Conservation (phyloP, 2,888 invertebrate species). For the Auanema sp. region DNA sequence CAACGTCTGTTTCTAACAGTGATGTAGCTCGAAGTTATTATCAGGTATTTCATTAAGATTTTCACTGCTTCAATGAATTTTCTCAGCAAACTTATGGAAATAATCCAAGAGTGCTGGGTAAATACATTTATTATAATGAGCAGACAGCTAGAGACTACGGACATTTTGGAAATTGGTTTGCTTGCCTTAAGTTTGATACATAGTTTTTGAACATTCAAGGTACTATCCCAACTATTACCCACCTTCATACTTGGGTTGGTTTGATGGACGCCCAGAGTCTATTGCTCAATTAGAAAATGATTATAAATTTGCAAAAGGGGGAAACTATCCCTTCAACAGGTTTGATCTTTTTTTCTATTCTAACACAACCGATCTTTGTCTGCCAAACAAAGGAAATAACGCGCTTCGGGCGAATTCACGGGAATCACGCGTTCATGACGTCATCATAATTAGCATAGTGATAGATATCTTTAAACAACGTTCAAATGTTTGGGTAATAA, state of each 20-base stretch:
- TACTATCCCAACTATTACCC: slow-evolving; percentile 54
- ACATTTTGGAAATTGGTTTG: slow-evolving; percentile 40
- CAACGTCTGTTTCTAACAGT: slow-evolving; percentile 26
- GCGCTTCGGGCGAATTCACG: neutral
- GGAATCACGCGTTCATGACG: no score
- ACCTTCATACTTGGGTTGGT: slow-evolving; percentile 47
- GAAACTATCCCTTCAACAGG: slow-evolving; percentile 50
- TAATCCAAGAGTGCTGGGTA: slow-evolving; percentile 41
- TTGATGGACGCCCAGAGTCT: slow-evolving; percentile 45
- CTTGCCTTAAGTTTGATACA: neutral
- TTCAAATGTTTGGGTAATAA: neutral
- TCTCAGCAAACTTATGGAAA: slow-evolving; percentile 42
- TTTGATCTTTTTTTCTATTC: slow-evolving; percentile 9
- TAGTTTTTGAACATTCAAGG: slow-evolving; percentile 13
- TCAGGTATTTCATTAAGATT: slow-evolving; percentile 24
- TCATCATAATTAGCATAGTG: neutral
- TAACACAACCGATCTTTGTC: neutral
- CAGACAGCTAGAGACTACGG: slow-evolving; percentile 41
- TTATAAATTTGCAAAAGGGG: slow-evolving; percentile 40
- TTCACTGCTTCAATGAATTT: slow-evolving; percentile 14
- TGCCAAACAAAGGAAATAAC: neutral
- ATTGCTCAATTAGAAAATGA: slow-evolving; percentile 51
- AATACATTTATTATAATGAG: slow-evolving; percentile 46
- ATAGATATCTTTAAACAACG: neutral
- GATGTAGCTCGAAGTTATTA: slow-evolving; percentile 29